These are phyloP conservation scores for Cyprinodon diabolis DNA, from an alignment of 2,797 vertebrate species.

Conservation along the genomic window DNA sequence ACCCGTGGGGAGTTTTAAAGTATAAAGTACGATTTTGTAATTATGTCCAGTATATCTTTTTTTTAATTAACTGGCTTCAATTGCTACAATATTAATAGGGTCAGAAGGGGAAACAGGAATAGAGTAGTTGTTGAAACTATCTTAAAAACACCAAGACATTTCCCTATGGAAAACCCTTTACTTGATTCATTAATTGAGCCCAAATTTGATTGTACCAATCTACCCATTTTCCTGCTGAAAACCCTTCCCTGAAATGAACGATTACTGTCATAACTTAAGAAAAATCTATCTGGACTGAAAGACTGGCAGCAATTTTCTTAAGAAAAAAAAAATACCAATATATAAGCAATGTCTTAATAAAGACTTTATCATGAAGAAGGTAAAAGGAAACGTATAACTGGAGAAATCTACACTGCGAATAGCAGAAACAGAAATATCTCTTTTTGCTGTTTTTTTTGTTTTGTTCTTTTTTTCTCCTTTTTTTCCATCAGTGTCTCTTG, in stretches of 20 bases:
- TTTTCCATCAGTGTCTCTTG: not conserved
- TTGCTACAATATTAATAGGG: not conserved
- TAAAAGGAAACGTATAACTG: not conserved
- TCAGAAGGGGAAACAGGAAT: not conserved
- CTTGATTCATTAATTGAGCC: not conserved
- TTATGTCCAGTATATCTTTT: not conserved
- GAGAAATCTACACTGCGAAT: not conserved
- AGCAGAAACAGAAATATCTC: no score
- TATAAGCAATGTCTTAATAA: not conserved
- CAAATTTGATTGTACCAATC: not conserved
- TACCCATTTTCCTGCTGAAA: not conserved
- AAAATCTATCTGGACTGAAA: not conserved
- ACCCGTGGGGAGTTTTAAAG: not conserved
- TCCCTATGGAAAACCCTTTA: no score
- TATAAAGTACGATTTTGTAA: not conserved
- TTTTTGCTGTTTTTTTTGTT: no score
- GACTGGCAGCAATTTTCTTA: not conserved
- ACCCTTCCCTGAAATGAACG: not conserved
- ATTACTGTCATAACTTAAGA: not conserved
- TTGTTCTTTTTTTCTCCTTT: no score
- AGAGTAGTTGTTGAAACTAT: not conserved
- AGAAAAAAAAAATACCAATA: not conserved
- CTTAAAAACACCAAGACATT: not conserved
- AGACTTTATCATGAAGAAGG: not conserved
- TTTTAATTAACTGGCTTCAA: not conserved